These are phyloP conservation scores for Clamator glandarius DNA, from an alignment of 2,797 vertebrate species.

Conservation along the genomic window DNA sequence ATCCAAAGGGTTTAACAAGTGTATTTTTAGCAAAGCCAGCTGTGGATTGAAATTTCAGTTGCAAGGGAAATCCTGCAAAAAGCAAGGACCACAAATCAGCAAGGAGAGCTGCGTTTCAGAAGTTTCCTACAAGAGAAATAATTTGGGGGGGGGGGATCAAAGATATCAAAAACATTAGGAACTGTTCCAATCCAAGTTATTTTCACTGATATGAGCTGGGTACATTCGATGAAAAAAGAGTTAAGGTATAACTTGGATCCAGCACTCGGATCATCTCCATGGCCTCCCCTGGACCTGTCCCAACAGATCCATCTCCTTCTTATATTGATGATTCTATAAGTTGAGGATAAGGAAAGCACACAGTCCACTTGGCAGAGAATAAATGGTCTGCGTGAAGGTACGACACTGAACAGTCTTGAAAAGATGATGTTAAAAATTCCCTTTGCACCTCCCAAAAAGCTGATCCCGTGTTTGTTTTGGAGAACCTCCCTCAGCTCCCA, in stretches of 20 bases:
- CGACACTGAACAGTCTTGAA: neutral
- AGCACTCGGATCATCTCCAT: too few species aligned
- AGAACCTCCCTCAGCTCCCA: neutral
- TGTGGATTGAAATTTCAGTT: neutral
- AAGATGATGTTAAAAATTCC: neutral
- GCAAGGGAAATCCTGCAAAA: constrained; percentile 13
- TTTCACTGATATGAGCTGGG: neutral
- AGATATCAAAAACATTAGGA: neutral
- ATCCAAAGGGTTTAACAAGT: neutral
- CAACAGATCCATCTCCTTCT: too few species aligned
- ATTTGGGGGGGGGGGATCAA: neutral
- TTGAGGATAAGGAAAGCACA: neutral
- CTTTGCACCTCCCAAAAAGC: neutral
- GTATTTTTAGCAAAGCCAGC: constrained; percentile 29
- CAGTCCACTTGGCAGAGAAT: neutral
- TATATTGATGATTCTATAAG: too few species aligned
- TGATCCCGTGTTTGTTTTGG: neutral
- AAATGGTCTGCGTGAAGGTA: neutral
- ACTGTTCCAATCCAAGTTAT: neutral
- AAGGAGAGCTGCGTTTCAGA: neutral
- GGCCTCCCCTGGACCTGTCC: too few species aligned
- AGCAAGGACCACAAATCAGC: neutral
- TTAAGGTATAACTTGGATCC: fast-evolving
- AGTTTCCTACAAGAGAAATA: neutral
- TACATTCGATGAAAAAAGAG: neutral